Evolutionary conservation across 2,888 invertebrate species (phyloP), one percentile per base, ranked within the genome.

Genomic region (Eilema sororculum): DNA sequence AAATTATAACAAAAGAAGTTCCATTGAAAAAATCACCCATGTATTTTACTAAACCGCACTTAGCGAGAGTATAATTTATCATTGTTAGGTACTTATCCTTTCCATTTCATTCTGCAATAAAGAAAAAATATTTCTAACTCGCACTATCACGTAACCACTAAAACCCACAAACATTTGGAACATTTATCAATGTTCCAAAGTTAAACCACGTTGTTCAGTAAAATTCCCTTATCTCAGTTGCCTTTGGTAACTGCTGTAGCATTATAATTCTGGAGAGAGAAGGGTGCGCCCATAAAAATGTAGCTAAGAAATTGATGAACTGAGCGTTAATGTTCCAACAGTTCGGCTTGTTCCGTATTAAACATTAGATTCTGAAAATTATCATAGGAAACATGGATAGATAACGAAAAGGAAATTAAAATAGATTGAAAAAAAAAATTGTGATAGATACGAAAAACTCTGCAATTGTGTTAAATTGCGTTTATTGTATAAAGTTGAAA

Each of bases 181-280:
- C 52, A 65, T 65, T 65, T 65, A 65, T 65, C 64, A 65, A 30
- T 65, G 64, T 65, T 56, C 30, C 52, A 52, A 41, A 62, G 41
- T 62, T 62, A 62, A 41, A 62, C 41, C 62, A 41, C 62, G 24
- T 41, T 41, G 62, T 25, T 62, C 62, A 20, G 41, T 41, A 41
- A 41, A 65, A 30, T 52, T 65, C 30, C 46, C 41, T 52, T 65
- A 65, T 52, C 64, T 56, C 28, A n/a, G 28, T 65, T 30, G n/a
- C 30, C 52, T 56, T 52, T 22, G 52, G 16, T 65, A 56, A 28
- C 63, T 46, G 46, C 28, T 46, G 46, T 46, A 46, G 52, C 64
- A 52, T 64, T 64, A 52, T 64, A 64, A 52, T 46, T 64, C 52
- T 28, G 30, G n/a, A n/a, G 25, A 63, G n/a, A 52, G 52, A 20